A percentile compares a stretch with the other conserved stretches of the same genome.
Conservation (phyloP, 2,113 vertebrate genomes). For the Mus pahari region DNA sequence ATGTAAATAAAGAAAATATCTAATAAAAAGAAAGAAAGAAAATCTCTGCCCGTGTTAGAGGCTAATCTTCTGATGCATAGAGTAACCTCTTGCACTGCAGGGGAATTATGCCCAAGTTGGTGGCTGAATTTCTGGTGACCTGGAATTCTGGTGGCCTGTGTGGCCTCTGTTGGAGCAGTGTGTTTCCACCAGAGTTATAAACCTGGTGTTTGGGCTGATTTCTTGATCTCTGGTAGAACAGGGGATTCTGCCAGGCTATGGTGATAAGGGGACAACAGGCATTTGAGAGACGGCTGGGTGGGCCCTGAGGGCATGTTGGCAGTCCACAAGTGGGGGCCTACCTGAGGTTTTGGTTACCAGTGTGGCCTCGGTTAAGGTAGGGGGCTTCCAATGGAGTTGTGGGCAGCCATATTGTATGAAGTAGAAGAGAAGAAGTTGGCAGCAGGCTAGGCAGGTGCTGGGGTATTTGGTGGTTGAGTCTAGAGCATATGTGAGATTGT, state of each 20-base stretch:
- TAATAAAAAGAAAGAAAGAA: too few species aligned
- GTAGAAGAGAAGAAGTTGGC: too few species aligned
- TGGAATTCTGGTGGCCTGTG: neutral
- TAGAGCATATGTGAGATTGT: too few species aligned
- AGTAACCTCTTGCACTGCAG: neutral
- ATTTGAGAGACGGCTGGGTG: neutral
- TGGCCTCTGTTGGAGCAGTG: neutral
- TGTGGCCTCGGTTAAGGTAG: too few species aligned
- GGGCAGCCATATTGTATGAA: too few species aligned
- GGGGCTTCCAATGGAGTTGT: too few species aligned
- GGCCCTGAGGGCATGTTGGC: neutral
- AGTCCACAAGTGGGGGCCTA: neutral
- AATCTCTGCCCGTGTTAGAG: neutral
- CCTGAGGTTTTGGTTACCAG: too few species aligned
- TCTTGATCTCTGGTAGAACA: neutral
- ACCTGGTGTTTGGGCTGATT: neutral
- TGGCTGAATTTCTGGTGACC: neutral
- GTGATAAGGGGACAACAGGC: neutral
- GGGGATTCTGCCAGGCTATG: neutral
- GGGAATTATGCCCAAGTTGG: neutral
- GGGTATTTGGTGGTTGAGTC: too few species aligned
- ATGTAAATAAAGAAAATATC: too few species aligned
- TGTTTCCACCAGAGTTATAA: neutral
- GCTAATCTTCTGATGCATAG: neutral
- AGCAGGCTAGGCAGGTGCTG: too few species aligned